Conservation (phyloP, 1,140 invertebrate species). For the Oryctes rhinoceros region DNA sequence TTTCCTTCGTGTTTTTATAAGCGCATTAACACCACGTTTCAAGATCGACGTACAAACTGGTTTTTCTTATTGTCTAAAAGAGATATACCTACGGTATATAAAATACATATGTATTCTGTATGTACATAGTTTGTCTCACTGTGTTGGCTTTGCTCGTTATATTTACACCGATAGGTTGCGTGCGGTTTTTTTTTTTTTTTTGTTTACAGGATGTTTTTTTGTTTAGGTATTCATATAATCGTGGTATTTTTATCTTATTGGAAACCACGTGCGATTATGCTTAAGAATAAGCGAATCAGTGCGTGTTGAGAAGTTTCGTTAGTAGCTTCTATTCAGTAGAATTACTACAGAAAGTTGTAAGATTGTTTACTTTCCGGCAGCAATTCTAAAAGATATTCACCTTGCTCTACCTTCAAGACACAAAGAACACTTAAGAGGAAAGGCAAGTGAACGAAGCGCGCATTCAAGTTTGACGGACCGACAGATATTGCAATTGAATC, state of each 20-base stretch:
- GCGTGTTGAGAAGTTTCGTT: too few species aligned
- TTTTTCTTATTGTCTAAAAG: conserved; percentile 36
- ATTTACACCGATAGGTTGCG: background rate
- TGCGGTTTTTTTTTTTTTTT: conserved; percentile 14
- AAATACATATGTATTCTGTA: background rate
- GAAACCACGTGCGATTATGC: background rate
- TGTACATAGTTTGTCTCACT: background rate
- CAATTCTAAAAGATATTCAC: too few species aligned
- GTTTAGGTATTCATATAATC: background rate
- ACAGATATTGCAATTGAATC: too few species aligned
- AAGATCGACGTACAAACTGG: conserved; percentile 12
- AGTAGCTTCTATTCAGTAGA: too few species aligned
- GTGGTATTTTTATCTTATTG: background rate
- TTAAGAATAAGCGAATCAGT: too few species aligned
- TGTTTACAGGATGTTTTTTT: conserved; percentile 19
- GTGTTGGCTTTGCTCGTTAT: background rate
- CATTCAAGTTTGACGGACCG: too few species aligned
- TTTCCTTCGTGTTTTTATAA: conserved; percentile 32
- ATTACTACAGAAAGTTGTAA: too few species aligned
- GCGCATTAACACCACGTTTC: conserved; percentile 31
- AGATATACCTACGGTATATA: conserved; percentile 12
- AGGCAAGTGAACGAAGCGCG: too few species aligned
- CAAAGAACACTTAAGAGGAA: too few species aligned
- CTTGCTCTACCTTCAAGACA: too few species aligned
- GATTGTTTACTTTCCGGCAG: too few species aligned